These are phyloP conservation scores for Diogma glabrata DNA, from an alignment of 2,888 invertebrate genomes.

Conservation along the genomic window DNA sequence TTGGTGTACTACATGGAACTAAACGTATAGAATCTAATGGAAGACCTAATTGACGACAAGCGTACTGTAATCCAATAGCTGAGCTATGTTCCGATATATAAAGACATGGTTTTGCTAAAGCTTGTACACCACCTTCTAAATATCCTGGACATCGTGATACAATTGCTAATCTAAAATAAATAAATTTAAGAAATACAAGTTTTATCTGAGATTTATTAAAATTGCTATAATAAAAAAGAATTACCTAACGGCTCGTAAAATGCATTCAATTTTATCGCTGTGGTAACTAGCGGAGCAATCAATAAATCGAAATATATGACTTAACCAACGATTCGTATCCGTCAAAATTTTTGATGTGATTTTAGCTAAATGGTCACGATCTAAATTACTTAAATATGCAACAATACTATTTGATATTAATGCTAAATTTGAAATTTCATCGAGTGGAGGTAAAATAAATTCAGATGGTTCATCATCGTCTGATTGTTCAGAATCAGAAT, in stretches of 20 bases:
- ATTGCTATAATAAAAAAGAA: slow-evolving; percentile 25
- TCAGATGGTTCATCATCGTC: slow-evolving; percentile 48
- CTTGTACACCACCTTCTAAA: slow-evolving; percentile 52
- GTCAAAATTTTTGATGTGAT: slow-evolving; percentile 70
- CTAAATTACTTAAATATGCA: slow-evolving; percentile 75
- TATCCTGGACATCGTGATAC: slow-evolving; percentile 35
- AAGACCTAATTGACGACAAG: slow-evolving; percentile 71
- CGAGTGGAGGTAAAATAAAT: slow-evolving; percentile 48
- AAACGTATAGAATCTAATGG: slow-evolving; percentile 76
- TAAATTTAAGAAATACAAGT: too few relatives aligned
- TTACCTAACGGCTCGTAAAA: slow-evolving; percentile 49
- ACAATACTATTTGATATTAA: slow-evolving; percentile 80
- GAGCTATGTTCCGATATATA: slow-evolving; percentile 75
- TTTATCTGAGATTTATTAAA: not conserved
- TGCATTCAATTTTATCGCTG: slow-evolving; percentile 76
- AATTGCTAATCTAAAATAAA: slow-evolving; percentile 31
- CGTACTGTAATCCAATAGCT: slow-evolving; percentile 63
- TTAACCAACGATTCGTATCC: slow-evolving; percentile 80
- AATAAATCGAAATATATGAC: slow-evolving; percentile 73
- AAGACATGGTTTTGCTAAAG: slow-evolving; percentile 71
- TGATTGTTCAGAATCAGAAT: slow-evolving; percentile 38
- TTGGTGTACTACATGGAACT: slow-evolving; percentile 65
- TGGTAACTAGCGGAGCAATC: slow-evolving; percentile 80
- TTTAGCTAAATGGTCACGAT: slow-evolving; percentile 63
- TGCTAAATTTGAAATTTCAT: slow-evolving; percentile 49